phyloP scores from a whole-genome alignment of 2,888 invertebrate genomes.

The Eurois occulta region DNA sequence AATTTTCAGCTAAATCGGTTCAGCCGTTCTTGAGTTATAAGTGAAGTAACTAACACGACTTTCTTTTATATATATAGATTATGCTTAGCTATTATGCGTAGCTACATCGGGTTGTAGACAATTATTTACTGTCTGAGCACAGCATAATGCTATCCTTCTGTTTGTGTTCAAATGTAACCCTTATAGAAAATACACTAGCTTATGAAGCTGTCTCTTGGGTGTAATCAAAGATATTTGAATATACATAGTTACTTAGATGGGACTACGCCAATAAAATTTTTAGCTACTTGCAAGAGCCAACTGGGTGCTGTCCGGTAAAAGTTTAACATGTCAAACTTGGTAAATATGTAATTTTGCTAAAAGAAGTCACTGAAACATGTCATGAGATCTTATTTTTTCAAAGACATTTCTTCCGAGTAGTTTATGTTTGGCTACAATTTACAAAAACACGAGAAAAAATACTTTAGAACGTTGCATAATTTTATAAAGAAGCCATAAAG shows the following conservation, averaged over 20 bases:
- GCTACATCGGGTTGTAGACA: constrained; percentile 54
- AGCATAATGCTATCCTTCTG: constrained; percentile 67
- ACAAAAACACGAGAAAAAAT: background rate
- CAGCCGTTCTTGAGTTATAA: too few species aligned
- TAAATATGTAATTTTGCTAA: background rate
- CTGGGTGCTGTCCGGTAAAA: background rate
- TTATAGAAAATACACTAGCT: constrained; percentile 10
- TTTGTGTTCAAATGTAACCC: constrained; percentile 41
- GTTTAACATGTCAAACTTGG: background rate
- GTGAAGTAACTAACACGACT: too few species aligned
- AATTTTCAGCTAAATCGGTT: too few species aligned
- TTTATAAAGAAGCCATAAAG: background rate
- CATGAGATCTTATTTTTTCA: background rate
- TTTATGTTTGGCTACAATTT: background rate
- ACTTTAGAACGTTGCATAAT: background rate
- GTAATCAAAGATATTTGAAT: background rate
- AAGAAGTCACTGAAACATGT: background rate
- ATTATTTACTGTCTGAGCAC: constrained; percentile 68
- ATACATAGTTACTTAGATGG: background rate
- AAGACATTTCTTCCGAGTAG: background rate
- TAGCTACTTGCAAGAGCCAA: background rate
- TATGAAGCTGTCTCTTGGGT: background rate
- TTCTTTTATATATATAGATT: too few species aligned
- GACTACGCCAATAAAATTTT: background rate
- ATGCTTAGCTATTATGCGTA: constrained; percentile 69